These are phyloP conservation scores for Ciconia maguari DNA, from an alignment of 2,113 vertebrate species.

Conservation along the genomic window DNA sequence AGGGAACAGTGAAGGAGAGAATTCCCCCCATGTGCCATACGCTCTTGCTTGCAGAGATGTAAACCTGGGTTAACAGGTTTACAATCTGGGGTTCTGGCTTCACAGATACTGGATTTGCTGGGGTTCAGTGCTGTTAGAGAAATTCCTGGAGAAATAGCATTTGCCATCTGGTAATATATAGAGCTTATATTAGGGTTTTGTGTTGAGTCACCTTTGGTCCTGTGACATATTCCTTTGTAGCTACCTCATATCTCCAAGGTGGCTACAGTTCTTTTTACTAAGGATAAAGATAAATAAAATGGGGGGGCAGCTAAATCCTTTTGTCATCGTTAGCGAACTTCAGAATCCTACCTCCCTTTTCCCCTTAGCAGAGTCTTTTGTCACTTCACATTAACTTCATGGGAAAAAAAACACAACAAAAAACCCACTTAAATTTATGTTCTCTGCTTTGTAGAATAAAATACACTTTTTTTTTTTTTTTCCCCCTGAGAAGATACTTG, in stretches of 20 bases:
- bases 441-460: not conserved
- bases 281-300: not conserved
- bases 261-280: not conserved
- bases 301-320: not conserved
- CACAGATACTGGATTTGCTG: not conserved
- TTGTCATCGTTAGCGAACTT: not conserved
- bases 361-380: not conserved
- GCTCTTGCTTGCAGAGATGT: not conserved
- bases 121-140: not conserved
- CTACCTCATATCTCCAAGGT: not conserved
- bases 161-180: not conserved
- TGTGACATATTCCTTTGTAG: not conserved
- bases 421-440: not conserved
- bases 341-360: not conserved
- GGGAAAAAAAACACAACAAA: not conserved
- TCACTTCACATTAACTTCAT: not conserved
- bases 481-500: not conserved
- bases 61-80: not conserved
- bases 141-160: not conserved
- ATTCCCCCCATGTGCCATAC: accelerated
- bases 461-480: not conserved
- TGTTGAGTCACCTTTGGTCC: not conserved
- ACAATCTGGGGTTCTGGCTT: not conserved
- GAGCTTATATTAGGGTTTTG: not conserved
- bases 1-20: not conserved